Evolutionary conservation across 2,113 vertebrate species (phyloP).

Genomic region (Myocastor coypus): DNA sequence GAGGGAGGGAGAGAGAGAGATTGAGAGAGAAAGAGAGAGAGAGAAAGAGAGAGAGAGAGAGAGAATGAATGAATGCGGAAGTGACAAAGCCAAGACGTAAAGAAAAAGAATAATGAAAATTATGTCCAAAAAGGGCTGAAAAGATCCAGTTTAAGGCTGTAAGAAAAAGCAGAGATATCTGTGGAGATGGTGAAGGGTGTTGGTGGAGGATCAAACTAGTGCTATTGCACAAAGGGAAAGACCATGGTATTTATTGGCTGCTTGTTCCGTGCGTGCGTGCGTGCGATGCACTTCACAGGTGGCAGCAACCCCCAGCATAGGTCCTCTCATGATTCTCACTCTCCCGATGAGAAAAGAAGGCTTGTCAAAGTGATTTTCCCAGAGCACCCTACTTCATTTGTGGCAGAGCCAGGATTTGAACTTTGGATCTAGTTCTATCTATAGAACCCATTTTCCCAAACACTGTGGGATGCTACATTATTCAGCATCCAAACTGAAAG

Average conservation of each 20-base stretch:
- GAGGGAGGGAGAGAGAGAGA: not conserved
- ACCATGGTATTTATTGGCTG: rapidly evolving
- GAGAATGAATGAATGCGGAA: not conserved
- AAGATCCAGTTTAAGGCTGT: not conserved
- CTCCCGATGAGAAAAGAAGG: not conserved
- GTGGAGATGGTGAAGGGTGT: not conserved
- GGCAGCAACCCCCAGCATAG: rapidly evolving
- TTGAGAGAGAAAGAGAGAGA: not conserved
- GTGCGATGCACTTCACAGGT: not conserved
- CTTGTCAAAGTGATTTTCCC: not conserved
- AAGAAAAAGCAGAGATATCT: not conserved
- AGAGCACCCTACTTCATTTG: not conserved
- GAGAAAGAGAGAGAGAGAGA: not conserved
- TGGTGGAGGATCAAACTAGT: not conserved
- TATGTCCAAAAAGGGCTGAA: not conserved
- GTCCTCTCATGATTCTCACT: not conserved
- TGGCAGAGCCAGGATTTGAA: not conserved
- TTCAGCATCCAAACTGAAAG: not conserved
- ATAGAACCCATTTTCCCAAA: not conserved
- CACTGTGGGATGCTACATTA: not conserved
- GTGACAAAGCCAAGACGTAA: not conserved
- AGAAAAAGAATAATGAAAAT: not conserved
- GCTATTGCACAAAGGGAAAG: not conserved
- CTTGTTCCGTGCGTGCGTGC: not conserved
- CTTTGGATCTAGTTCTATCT: not conserved